phyloP scores from a whole-genome alignment of 2,888 invertebrate species.

The Fragum fragum region DNA sequence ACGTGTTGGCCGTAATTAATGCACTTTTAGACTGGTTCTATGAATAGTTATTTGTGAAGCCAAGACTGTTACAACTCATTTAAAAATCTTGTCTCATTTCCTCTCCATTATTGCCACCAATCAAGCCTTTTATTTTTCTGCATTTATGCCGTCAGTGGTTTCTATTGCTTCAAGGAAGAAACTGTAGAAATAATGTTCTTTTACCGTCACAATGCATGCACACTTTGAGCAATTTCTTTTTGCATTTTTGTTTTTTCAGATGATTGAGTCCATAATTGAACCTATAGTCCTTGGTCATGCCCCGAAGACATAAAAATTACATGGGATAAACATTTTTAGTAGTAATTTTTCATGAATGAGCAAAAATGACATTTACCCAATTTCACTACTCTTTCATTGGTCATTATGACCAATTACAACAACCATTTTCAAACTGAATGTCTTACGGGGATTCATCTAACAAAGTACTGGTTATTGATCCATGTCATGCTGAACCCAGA shows the following conservation, averaged over 20 bases:
- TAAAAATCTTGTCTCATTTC: slow-evolving; percentile 25
- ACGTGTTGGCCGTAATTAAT: slow-evolving; percentile 26
- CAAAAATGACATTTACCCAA: too few species aligned
- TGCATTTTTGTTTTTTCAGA: not conserved
- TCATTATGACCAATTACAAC: too few species aligned
- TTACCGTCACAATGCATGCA: not conserved
- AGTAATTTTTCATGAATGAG: too few species aligned
- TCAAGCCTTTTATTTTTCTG: slow-evolving; percentile 14
- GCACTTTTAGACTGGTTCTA: slow-evolving; percentile 20
- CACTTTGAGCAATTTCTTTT: not conserved
- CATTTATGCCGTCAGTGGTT: slow-evolving; percentile 14
- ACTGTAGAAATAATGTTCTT: slow-evolving; percentile 2
- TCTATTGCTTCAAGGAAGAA: not conserved
- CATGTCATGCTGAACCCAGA: too few species aligned
- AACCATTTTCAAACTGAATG: too few species aligned
- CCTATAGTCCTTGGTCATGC: not conserved
- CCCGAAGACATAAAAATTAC: too few species aligned
- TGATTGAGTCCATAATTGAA: not conserved
- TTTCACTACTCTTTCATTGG: too few species aligned
- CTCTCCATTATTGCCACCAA: slow-evolving; percentile 10
- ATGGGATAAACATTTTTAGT: too few species aligned
- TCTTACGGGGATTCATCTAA: too few species aligned
- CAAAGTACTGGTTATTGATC: too few species aligned
- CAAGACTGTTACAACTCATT: slow-evolving; percentile 7
- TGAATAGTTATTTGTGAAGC: slow-evolving; percentile 4